Conservation (phyloP, 2,113 vertebrate species). For the Corvus hawaiiensis region DNA sequence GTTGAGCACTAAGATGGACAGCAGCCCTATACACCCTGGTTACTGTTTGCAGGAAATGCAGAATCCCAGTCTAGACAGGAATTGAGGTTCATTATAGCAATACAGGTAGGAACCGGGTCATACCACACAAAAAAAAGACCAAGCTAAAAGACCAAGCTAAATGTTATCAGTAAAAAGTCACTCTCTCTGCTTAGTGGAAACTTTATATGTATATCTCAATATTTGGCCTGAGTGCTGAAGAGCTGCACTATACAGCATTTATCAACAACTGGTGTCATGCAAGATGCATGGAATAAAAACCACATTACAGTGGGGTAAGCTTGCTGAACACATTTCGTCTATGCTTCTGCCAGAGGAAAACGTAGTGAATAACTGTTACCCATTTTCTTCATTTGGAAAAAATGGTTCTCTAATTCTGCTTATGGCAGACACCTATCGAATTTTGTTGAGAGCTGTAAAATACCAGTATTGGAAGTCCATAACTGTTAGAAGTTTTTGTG, state of each 20-base stretch:
- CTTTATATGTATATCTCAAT: neutral
- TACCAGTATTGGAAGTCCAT: slow-evolving; percentile 25
- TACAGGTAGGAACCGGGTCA: neutral
- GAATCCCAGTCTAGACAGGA: neutral
- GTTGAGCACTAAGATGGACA: neutral
- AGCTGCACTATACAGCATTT: neutral
- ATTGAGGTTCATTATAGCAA: neutral
- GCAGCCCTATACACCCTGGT: neutral
- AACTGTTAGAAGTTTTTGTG: slow-evolving; percentile 30
- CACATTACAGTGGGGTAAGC: neutral
- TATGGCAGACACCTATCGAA: neutral
- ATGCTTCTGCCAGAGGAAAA: neutral
- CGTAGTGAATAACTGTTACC: neutral
- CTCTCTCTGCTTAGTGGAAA: neutral
- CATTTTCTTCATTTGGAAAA: neutral
- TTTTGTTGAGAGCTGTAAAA: slow-evolving; percentile 21
- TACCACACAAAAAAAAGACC: neutral
- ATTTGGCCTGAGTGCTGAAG: neutral
- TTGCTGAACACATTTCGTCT: neutral
- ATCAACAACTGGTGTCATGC: neutral
- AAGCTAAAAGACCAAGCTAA: neutral
- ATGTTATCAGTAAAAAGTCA: neutral
- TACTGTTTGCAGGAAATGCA: neutral
- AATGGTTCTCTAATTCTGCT: slow-evolving; percentile 1
- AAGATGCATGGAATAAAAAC: neutral